Percentiles rank a stretch among this genome's conserved stretches.
phyloP scores from a whole-genome alignment of 2,797 vertebrate species.

The Phrynocephalus vlangalii region DNA sequence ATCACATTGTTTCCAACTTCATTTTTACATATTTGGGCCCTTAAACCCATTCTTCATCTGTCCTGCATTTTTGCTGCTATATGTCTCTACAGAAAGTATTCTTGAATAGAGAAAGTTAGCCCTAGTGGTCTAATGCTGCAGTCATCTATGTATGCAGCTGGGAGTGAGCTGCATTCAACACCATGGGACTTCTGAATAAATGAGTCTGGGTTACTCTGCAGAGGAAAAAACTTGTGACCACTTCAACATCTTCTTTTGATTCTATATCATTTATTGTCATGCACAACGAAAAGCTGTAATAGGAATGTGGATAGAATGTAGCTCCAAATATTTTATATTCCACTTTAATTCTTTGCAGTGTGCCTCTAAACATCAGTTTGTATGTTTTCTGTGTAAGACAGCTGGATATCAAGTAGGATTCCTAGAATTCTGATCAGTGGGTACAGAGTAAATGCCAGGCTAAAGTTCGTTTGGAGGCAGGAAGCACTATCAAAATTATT shows the following conservation, averaged over 20 bases:
- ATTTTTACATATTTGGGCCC: conserved; percentile 49
- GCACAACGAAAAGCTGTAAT: background rate
- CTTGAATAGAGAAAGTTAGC: conserved; percentile 43
- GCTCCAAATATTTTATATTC: background rate
- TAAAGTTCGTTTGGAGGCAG: background rate
- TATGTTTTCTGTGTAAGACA: background rate
- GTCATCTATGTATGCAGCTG: background rate
- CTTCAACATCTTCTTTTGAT: background rate
- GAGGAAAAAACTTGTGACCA: background rate
- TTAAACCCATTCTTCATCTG: conserved; percentile 51
- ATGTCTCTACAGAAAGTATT: conserved; percentile 55
- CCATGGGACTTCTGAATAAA: background rate
- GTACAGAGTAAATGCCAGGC: background rate
- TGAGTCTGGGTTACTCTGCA: background rate
- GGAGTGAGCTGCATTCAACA: background rate
- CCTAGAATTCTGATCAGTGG: background rate
- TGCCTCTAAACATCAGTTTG: background rate
- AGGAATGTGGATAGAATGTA: background rate
- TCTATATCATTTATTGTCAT: background rate
- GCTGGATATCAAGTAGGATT: background rate
- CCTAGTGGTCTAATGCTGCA: background rate
- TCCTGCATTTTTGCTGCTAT: conserved; percentile 59
- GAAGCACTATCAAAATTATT: background rate
- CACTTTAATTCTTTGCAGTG: background rate
- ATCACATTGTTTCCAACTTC: conserved; percentile 59